Evolutionary conservation across 2,888 invertebrate genomes (phyloP).

Genomic region (Synergus japonicus): DNA sequence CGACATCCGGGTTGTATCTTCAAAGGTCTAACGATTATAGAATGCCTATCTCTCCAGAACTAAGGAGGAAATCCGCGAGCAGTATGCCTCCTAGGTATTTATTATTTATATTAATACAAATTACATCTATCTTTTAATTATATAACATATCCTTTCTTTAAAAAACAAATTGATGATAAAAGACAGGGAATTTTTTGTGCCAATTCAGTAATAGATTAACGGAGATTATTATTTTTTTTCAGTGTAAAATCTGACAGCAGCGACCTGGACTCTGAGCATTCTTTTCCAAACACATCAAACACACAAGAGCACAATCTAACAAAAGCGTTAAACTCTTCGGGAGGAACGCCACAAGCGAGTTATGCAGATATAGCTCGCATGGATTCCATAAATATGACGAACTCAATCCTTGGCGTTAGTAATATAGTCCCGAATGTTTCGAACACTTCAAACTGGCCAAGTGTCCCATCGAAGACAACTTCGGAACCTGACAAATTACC

Average conservation of each 20-base stretch:
- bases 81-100: conserved; percentile 84
- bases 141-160: background rate
- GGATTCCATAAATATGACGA: conserved; percentile 73
- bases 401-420: conserved; percentile 68
- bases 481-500: conserved; percentile 72
- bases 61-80: conserved; percentile 85
- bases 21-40: conserved; percentile 71
- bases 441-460: conserved; percentile 69
- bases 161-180: background rate
- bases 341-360: conserved; percentile 81
- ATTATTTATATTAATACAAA: background rate
- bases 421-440: conserved; percentile 68
- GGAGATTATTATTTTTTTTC: conserved; percentile 47
- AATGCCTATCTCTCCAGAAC: conserved; percentile 73
- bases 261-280: conserved; percentile 91
- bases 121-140: background rate
- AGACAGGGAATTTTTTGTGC: background rate
- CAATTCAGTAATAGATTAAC: background rate
- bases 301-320: conserved; percentile 74
- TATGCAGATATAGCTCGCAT: conserved; percentile 91
- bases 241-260: conserved; percentile 90
- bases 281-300: conserved; percentile 83
- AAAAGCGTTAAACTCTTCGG: conserved; percentile 71
- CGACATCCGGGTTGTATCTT: conserved; percentile 71
- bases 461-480: conserved; percentile 66